phyloP scores from a whole-genome alignment of 2,888 invertebrate genomes.

The Lithophane semibrunnea region DNA sequence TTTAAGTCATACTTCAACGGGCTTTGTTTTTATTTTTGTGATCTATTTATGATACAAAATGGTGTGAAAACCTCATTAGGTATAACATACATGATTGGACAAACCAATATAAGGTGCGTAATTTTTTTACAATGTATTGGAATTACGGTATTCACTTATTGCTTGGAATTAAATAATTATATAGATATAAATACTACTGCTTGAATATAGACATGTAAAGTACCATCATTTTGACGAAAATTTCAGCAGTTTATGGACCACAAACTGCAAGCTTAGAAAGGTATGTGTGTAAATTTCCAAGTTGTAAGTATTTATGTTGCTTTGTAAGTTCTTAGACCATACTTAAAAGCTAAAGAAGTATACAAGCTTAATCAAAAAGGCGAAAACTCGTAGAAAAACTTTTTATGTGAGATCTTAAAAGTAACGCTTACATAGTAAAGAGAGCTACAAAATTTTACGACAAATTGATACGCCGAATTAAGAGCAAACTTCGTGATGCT shows the following conservation, averaged over 20 bases:
- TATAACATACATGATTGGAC: background rate
- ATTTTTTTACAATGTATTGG: background rate
- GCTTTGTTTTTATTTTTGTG: background rate
- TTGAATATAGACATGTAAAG: background rate
- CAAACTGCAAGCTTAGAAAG: background rate
- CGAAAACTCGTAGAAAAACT: constrained; percentile 30
- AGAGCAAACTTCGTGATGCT: constrained; percentile 61
- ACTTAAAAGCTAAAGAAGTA: constrained; percentile 15
- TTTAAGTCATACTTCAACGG: constrained; percentile 20
- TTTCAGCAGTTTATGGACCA: background rate
- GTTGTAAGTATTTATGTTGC: constrained; percentile 2
- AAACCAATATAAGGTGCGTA: background rate
- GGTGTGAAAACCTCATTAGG: too few species aligned
- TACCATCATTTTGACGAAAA: background rate
- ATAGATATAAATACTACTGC: background rate
- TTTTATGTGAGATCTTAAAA: constrained; percentile 56
- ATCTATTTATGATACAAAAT: background rate
- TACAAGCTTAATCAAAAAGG: constrained; percentile 38
- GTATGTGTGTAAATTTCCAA: background rate
- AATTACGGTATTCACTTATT: background rate
- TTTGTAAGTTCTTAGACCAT: constrained; percentile 18
- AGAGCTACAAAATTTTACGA: constrained; percentile 60
- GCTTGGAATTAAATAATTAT: background rate
- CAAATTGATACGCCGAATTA: constrained; percentile 61
- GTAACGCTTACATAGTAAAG: constrained; percentile 51